A percentile compares a stretch with the other conserved stretches of the same genome.
Evolutionary conservation across 2,888 invertebrate species (phyloP).

Genomic region (Brenthis hecate): DNA sequence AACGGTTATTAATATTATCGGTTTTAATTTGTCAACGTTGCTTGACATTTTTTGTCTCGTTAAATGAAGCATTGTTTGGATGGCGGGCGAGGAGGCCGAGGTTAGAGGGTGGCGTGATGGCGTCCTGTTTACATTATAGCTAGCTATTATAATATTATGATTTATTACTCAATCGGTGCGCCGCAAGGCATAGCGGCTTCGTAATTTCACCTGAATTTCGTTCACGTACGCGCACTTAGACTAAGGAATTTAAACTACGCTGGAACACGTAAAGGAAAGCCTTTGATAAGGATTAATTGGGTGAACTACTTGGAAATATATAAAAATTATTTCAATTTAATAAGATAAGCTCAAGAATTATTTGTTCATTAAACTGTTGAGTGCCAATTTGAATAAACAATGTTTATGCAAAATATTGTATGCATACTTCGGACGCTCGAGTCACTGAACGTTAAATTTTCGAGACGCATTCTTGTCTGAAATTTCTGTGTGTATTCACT

Average conservation of each 20-base stretch:
- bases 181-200: constrained; percentile 51
- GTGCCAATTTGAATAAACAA: constrained; percentile 6
- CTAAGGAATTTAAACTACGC: constrained; percentile 72
- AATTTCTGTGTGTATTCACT: constrained; percentile 11
- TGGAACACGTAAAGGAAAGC: constrained; percentile 64
- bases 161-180: constrained; percentile 77
- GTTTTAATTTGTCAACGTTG: constrained; percentile 45
- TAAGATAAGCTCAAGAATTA: constrained; percentile 8
- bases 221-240: constrained; percentile 58
- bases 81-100: constrained; percentile 44
- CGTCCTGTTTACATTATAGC: constrained; percentile 72
- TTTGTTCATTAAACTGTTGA: constrained; percentile 16
- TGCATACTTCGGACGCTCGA: constrained; percentile 8
- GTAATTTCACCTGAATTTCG: constrained; percentile 70
- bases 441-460: constrained; percentile 22
- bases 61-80: constrained; percentile 52
- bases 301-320: constrained; percentile 18
- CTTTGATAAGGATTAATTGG: constrained; percentile 62
- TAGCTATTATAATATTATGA: constrained; percentile 77
- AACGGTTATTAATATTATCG: constrained; percentile 35
- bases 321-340: constrained; percentile 11
- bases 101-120: constrained; percentile 47
- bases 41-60: constrained; percentile 54
- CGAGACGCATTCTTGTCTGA: constrained; percentile 18
- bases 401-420: constrained; percentile 18